phyloP scores from a whole-genome alignment of 2,888 invertebrate genomes.

The Caenorhabditis sp. region DNA sequence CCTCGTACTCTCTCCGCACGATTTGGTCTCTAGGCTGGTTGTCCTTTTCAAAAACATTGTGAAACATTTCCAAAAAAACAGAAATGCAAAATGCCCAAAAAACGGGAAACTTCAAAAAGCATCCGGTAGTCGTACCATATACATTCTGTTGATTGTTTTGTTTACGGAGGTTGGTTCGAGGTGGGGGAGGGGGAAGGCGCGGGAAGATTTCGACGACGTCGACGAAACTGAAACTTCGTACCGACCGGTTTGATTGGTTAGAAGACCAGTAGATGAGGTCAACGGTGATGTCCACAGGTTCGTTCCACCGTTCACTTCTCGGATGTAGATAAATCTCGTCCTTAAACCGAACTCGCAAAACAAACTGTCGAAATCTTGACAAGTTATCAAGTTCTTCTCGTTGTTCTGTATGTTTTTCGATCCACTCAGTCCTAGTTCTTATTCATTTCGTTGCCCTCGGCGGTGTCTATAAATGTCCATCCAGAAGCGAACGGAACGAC shows the following conservation, averaged over 20 bases:
- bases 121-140: slow-evolving; percentile 51
- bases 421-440: slow-evolving; percentile 29
- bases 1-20: slow-evolving; percentile 26
- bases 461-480: slow-evolving; percentile 19
- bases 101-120: slow-evolving; percentile 11
- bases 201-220: slow-evolving; percentile 15
- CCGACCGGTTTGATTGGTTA: slow-evolving; percentile 55
- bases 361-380: slow-evolving; percentile 11
- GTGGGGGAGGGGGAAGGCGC: no score
- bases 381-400: slow-evolving; percentile 40
- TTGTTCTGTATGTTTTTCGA: slow-evolving; percentile 38
- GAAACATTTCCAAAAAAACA: no score
- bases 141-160: slow-evolving; percentile 57
- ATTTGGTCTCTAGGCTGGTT: slow-evolving; percentile 12
- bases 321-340: slow-evolving; percentile 32
- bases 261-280: slow-evolving; percentile 43
- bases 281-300: slow-evolving; percentile 33
- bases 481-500: slow-evolving; percentile 11
- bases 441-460: no score
- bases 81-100: no score
- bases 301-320: slow-evolving; percentile 25
- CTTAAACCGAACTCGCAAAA: not conserved
- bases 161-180: slow-evolving; percentile 53
- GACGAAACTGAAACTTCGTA: slow-evolving; percentile 59
- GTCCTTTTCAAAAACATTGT: no score